Base-by-base conservation (phyloP, 1,140 invertebrate species). In the Drosophila nigromelanica region DNA sequence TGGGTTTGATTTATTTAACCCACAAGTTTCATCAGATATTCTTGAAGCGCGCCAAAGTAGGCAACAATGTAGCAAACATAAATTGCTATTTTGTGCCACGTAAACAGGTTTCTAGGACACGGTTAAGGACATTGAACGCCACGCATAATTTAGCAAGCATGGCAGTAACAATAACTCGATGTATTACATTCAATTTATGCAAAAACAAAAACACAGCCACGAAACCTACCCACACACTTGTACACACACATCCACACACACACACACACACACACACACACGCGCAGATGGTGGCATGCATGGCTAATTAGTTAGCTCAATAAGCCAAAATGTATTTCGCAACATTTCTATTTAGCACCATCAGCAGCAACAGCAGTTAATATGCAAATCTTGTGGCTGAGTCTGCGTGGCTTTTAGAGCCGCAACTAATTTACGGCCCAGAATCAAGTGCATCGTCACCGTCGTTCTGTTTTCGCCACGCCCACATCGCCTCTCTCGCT, bases 121-220 rank as follows among this genome's bases (percentile, higher is more conserved):
- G 59, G 33, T 35, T 51, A 68, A 67, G 67, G 50, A 63, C 70
- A 73, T 85, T 76, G 62, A 67, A 59, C 45, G 39, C 42, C 10
- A 35, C 33, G 33, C 33, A 35, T 35, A 35, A 35, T 35, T 35
- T 10, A 12, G n/a, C 27, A 50, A 62, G 43, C 24, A 47, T 27
- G 55, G 43, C 51, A 33, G 33, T 33, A 52, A 68, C 30, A 69
- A 76, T 82, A 87, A 73, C 63, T 59, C 82, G 79, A 82, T 89
- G 87, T 89, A 87, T 79, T 72, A 12, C 64, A 50, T 30, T 63
- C 67, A 73, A 76, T 76, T 74, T 80, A 59, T 63, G 68, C 64
- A 55, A 45, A 51, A 35, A 35, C 33, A 35, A 35, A 35, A 35
- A 10, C 33, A 33, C 30, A 33, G 8, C 30, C 6, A 33, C 1